These are phyloP conservation scores for Cecidostiba fungosa DNA, from an alignment of 2,888 invertebrate species.

Conservation along the genomic window DNA sequence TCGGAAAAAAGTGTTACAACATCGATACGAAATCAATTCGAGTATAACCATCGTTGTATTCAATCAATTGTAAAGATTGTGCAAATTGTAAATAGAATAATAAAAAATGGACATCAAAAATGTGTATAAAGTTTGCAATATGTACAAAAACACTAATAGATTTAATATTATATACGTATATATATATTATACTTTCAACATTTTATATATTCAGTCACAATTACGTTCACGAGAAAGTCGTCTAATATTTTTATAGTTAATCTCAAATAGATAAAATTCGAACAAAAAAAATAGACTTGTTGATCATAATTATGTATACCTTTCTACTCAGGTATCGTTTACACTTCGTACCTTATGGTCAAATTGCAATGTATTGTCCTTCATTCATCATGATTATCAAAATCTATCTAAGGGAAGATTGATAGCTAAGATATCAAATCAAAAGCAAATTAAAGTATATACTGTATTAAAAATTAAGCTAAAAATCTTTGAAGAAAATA, in stretches of 20 bases:
- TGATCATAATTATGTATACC: too few species aligned
- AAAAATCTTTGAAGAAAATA: not conserved
- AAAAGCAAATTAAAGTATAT: not conserved
- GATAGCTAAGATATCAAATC: not conserved
- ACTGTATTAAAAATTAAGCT: not conserved
- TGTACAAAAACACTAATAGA: conserved; percentile 2
- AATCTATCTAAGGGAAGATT: not conserved
- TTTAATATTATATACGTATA: not conserved
- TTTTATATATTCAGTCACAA: conserved; percentile 10
- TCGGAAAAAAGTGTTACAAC: not conserved
- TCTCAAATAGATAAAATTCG: not conserved
- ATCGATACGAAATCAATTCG: not conserved
- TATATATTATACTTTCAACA: conserved; percentile 25
- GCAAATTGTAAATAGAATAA: not conserved
- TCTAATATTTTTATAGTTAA: not conserved
- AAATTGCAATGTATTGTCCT: not conserved
- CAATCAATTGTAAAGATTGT: not conserved
- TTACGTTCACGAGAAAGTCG: not conserved
- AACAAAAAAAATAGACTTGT: too few species aligned
- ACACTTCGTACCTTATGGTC: not conserved
- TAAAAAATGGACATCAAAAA: not conserved
- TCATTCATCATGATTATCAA: not conserved
- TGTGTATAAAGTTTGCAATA: not conserved
- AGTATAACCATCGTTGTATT: not conserved
- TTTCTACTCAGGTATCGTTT: too few species aligned